Conservation (phyloP, 2,113 vertebrate genomes). For the Oreocharis arfaki region DNA sequence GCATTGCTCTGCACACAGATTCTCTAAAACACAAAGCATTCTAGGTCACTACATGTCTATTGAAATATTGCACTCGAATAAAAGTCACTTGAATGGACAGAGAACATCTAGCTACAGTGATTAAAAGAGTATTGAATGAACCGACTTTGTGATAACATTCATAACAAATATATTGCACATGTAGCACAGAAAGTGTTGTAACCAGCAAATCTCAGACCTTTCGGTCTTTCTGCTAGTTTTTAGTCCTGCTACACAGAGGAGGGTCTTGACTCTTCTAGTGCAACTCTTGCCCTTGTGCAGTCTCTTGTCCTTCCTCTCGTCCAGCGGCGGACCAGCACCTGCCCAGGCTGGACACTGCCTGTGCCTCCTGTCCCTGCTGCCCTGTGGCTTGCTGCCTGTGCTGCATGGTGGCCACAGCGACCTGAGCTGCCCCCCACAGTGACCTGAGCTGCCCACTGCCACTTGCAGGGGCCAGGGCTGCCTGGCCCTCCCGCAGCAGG, state of each 20-base stretch:
- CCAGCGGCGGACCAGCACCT: not conserved
- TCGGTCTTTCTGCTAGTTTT: not conserved
- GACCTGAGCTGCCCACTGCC: not conserved
- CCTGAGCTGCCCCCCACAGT: not conserved
- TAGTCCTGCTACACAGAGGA: slow-evolving; percentile 46
- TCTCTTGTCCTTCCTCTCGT: not conserved
- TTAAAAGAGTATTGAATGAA: slow-evolving; percentile 67
- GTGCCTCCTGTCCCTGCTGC: not conserved
- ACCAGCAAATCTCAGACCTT: slow-evolving; percentile 8
- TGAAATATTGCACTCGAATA: slow-evolving; percentile 81
- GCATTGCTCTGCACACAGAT: slow-evolving; percentile 77
- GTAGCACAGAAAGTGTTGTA: slow-evolving; percentile 69
- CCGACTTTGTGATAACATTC: slow-evolving; percentile 74
- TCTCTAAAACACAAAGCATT: slow-evolving; percentile 80
- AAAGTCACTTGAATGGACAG: slow-evolving; percentile 77
- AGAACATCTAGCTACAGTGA: slow-evolving; percentile 76
- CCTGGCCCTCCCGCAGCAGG: not conserved
- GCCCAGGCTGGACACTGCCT: not conserved
- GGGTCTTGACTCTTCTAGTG: slow-evolving; percentile 55
- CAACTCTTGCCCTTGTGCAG: not conserved
- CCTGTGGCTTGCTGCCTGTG: not conserved
- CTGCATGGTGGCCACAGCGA: not conserved
- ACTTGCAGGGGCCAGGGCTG: not conserved
- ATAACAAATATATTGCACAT: slow-evolving; percentile 82
- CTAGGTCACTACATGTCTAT: slow-evolving; percentile 79